These are phyloP conservation scores for Stegana nigrithorax DNA, from an alignment of 2,888 invertebrate genomes.

Conservation along the genomic window DNA sequence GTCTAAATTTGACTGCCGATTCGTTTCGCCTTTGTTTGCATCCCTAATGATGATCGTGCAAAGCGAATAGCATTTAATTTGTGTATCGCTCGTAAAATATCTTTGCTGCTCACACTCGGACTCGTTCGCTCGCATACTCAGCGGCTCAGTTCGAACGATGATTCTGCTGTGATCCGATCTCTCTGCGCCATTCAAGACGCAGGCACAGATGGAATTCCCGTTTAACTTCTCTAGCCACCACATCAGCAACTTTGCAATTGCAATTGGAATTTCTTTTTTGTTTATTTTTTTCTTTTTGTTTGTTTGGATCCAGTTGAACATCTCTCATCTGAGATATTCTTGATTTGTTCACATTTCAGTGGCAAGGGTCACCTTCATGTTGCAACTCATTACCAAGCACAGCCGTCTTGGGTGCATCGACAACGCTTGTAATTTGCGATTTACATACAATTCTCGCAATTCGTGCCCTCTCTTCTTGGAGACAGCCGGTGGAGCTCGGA, in stretches of 20 bases:
- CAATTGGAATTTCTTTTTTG: neutral
- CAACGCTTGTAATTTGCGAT: conserved; percentile 28
- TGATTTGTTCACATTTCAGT: too few species aligned
- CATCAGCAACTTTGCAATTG: too few species aligned
- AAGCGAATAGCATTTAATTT: conserved; percentile 49
- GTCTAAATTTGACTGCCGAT: too few species aligned
- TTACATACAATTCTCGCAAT: conserved; percentile 3
- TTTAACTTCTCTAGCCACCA: too few species aligned
- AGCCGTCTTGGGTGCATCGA: conserved; percentile 6
- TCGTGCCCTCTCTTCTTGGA: conserved; percentile 2
- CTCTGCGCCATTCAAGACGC: too few species aligned
- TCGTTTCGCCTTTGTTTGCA: conserved; percentile 22
- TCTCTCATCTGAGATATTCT: neutral
- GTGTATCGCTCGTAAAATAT: conserved; percentile 45
- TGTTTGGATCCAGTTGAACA: neutral
- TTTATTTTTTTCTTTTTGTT: neutral
- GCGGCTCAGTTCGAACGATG: conserved; percentile 2
- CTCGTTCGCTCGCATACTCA: conserved; percentile 4
- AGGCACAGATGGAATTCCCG: too few species aligned
- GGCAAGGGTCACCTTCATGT: conserved; percentile 10
- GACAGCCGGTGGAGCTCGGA: conserved; percentile 5
- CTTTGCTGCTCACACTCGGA: conserved; percentile 24
- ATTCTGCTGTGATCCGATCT: conserved; percentile 1
- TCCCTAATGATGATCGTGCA: conserved; percentile 49
- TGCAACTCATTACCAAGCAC: conserved; percentile 3